Evolutionary conservation across 2,888 invertebrate species (phyloP), one percentile per base, ranked within the genome.

Genomic region (Boloria selene): DNA sequence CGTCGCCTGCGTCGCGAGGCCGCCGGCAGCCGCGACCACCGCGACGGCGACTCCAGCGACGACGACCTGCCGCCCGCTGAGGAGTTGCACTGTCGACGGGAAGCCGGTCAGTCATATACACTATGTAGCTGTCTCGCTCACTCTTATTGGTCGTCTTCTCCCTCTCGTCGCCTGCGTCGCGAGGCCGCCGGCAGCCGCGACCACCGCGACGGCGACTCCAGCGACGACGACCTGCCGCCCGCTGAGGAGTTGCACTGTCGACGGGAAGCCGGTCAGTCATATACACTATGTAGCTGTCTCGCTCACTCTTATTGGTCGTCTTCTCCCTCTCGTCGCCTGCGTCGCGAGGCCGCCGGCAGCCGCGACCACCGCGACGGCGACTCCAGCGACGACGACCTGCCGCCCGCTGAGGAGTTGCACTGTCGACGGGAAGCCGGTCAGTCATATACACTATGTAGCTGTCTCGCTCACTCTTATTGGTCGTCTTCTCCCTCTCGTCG

Each of bases 41-140:
- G 99, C 83, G 94, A 97, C 67, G 99, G 99, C 83, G 99, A 99
- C 0, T 96, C 98, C 95, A 98, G 98, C 76, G 99, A 99, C 83
- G 99, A 99, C 82, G 98, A 98, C 83, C 96, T 98, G 79, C 96
- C 97, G 22, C 97, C 97, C 72, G 96, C 96, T 72, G 93, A 94
- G 77, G 88, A 94, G 67, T 93, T 94, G 71, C 95, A 95, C 79
- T 93, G 94, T 10, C 51, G 18, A 1, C 74, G 74, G 14, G 90
- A 90, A 75, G 72, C 81, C 68, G 88, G 89, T 88, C 26, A 5
- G 67, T 49, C 0, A n/a, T n/a, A n/a, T n/a, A 22, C 10, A 14
- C 17, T 3, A n/a, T 60, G 1, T 4, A 0, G 16, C n/a, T 31
- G 31, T 31, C 31, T 31, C 10, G 31, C 10, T 31, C 31, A n/a